Percentiles rank a stretch among this genome's conserved stretches.
Evolutionary conservation across 2,797 vertebrate genomes (phyloP).

Genomic region (Clarias pachynema): DNA sequence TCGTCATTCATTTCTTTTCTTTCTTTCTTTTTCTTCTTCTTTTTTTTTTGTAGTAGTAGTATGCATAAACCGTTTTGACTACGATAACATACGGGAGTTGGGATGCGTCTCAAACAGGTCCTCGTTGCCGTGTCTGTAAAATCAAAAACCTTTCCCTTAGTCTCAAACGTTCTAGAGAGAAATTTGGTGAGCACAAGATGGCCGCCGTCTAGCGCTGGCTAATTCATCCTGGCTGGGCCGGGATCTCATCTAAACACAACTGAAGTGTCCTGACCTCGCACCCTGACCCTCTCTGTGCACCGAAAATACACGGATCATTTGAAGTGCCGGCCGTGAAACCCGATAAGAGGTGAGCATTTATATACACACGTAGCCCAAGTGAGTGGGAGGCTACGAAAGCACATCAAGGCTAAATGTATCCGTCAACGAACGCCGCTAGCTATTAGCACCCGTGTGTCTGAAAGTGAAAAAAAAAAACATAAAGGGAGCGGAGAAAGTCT

Average conservation of each 20-base stretch:
- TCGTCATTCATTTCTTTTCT: slow-evolving; percentile 40
- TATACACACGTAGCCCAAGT: background rate
- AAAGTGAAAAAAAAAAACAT: slow-evolving; percentile 28
- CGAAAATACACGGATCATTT: slow-evolving; percentile 56
- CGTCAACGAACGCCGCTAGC: slow-evolving; percentile 43
- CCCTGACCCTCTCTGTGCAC: slow-evolving; percentile 49
- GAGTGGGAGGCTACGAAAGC: slow-evolving; percentile 48
- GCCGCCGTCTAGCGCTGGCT: slow-evolving; percentile 30
- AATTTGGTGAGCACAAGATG: background rate
- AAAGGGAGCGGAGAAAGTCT: slow-evolving; percentile 31
- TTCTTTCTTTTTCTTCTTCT: background rate
- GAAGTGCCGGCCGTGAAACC: slow-evolving; percentile 49
- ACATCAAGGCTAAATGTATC: slow-evolving; percentile 42
- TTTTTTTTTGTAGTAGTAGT: background rate
- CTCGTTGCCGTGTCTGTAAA: background rate
- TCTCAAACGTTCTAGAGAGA: background rate
- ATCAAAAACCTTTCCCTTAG: background rate
- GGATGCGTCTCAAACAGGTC: background rate
- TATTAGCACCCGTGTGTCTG: slow-evolving; percentile 47
- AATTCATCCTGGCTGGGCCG: slow-evolving; percentile 42
- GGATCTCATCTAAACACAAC: slow-evolving; percentile 57
- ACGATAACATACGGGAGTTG: background rate
- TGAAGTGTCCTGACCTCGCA: slow-evolving; percentile 54
- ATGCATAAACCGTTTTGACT: slow-evolving; percentile 39
- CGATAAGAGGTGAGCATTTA: slow-evolving; percentile 43